Evolutionary conservation across 2,797 vertebrate species (phyloP).

Genomic region (Enteromius anoplus): DNA sequence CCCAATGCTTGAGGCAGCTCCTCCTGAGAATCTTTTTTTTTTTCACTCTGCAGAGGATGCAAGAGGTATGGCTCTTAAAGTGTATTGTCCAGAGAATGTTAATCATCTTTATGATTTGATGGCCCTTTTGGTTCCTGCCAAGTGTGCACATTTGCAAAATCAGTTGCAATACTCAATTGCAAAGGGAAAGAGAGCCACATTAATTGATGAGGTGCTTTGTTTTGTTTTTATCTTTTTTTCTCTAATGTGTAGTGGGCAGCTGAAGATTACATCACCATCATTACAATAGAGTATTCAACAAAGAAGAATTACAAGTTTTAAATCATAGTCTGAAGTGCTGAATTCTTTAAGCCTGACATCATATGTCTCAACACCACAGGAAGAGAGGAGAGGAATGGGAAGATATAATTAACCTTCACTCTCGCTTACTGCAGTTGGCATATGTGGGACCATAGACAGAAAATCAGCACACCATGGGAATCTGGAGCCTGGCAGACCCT

Average conservation of each 20-base stretch:
- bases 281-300: background rate
- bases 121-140: conserved; percentile 82
- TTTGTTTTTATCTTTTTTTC: conserved; percentile 7
- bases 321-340: conserved; percentile 45
- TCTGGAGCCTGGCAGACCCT: conserved; percentile 72
- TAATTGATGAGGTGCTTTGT: conserved; percentile 71
- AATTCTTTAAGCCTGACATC: conserved; percentile 63
- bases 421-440: conserved; percentile 85
- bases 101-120: conserved; percentile 95
- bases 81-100: conserved; percentile 87
- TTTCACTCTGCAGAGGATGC: conserved; percentile 87
- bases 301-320: conserved; percentile 7
- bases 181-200: conserved; percentile 86
- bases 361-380: conserved; percentile 75
- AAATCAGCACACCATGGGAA: conserved; percentile 85
- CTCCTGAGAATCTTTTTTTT: conserved; percentile 87
- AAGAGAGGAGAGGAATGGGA: conserved; percentile 82
- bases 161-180: conserved; percentile 86
- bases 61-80: conserved; percentile 80
- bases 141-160: conserved; percentile 86
- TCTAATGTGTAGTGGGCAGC: conserved; percentile 31
- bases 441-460: conserved; percentile 78
- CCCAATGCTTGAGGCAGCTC: conserved; percentile 86
- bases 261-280: conserved; percentile 26
- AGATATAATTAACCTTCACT: conserved; percentile 98